Conservation (phyloP, 2,113 vertebrate species). For the Cyrtonyx montezumae region DNA sequence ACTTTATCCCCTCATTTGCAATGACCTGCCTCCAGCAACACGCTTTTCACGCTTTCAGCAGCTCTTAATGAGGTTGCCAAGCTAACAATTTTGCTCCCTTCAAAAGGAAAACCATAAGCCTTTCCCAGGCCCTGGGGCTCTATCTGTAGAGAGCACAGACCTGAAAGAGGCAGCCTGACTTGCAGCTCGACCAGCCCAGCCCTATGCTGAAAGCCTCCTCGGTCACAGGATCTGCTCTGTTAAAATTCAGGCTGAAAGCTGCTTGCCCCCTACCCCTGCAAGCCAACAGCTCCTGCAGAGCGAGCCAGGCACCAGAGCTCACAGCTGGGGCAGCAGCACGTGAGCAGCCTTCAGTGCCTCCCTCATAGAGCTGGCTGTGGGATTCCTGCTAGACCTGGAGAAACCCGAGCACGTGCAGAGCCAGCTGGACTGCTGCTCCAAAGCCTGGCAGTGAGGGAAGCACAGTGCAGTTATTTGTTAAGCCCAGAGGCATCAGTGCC, state of each 20-base stretch:
- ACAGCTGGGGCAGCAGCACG: neutral
- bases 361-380: neutral
- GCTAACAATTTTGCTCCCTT: neutral
- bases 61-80: slow-evolving; percentile 9
- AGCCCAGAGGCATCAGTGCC: neutral
- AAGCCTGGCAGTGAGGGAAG: neutral
- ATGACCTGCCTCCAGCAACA: slow-evolving; percentile 27
- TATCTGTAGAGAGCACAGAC: neutral
- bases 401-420: neutral
- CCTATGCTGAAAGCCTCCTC: neutral
- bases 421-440: neutral
- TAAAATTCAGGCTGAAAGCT: neutral
- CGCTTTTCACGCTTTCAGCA: neutral
- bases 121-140: neutral
- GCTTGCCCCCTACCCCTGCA: neutral
- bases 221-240: neutral
- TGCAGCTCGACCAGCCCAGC: neutral
- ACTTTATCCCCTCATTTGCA: slow-evolving; percentile 22
- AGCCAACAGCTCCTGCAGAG: neutral
- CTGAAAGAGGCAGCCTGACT: neutral
- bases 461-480: neutral
- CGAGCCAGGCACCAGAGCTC: neutral
- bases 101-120: neutral
- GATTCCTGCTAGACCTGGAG: neutral
- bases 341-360: neutral